Base-by-base conservation (phyloP, 2,888 invertebrate genomes). In the Caenorhabditis wallacei region DNA sequence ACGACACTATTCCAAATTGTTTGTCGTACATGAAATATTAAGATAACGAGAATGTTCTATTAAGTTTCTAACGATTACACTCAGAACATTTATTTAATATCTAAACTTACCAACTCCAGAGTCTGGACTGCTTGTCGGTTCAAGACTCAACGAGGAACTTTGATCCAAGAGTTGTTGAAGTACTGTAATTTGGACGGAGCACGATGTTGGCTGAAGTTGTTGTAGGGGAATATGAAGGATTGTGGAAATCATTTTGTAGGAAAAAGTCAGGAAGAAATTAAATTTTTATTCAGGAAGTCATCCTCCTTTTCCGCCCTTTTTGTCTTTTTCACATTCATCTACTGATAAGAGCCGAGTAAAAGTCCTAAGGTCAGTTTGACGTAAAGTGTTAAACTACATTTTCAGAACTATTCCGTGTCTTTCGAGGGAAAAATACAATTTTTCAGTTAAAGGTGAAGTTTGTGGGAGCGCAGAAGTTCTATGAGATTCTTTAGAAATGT, bases 281-380 rank as follows among this genome's bases (percentile, higher is more conserved):
- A 35, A 13, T 30, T 3, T 30, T 30, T 30, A 68, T 48, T 40
- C 53, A 61, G 59, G 59, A 63, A 61, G 57, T 30, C 54, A 57
- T 18, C 48, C 35, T 20, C 54, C 20, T 70, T 35, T 57, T 46
- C 10, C 48, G 10, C 43, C 11, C 3, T 63, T 46, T 63, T 35
- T 24, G 18, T 40, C 30, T 53, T 51, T 40, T 53, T 16, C 37
- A 26, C 22, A 26, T 40, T 37, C 54, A 57, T 53, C 30, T 35
- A 61, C 59, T 69, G 79, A 78, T 78, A 78, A 69, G 61, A 8
- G 30, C 30, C n/a, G 8, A 30, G 30, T 30, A 30, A 48, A 30
- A 78, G 84, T 80, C 75, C 80, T 57, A 80, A 84, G 83, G 83
- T 75, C 83, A 74, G 11, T 20, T 11, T 80, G 83, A 82, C 71